Conservation (phyloP, 2,797 vertebrate species). For the Nannoperca australis region DNA sequence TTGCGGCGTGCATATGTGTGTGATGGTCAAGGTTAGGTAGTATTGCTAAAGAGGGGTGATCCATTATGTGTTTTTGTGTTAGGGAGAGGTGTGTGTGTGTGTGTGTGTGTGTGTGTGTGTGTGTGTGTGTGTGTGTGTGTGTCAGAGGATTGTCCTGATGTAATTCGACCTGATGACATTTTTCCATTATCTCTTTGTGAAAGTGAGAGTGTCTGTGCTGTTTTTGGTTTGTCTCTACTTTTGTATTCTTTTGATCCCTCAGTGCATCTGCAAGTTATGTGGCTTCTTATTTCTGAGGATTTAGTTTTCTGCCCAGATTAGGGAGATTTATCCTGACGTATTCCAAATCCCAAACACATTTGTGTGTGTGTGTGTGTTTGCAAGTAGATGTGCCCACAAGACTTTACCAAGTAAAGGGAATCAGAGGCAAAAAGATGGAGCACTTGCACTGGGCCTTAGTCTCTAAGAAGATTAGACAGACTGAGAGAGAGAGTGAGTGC, state of each 20-base stretch:
- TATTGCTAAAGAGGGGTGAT: conserved; percentile 79
- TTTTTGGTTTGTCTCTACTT: conserved; percentile 68
- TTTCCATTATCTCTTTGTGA: conserved; percentile 87
- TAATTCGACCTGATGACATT: conserved; percentile 91
- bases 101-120: conserved; percentile 33
- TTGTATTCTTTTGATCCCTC: conserved; percentile 82
- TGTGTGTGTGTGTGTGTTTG: conserved; percentile 20
- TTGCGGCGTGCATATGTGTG: conserved; percentile 58
- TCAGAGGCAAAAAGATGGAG: conserved; percentile 78
- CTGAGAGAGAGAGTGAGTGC: conserved; percentile 74
- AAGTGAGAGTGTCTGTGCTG: conserved; percentile 68
- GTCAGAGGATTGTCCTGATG: conserved; percentile 83
- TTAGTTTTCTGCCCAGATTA: conserved; percentile 79
- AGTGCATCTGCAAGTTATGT: conserved; percentile 55
- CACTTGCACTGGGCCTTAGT: conserved; percentile 85
- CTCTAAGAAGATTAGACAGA: conserved; percentile 91
- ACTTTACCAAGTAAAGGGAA: conserved; percentile 86
- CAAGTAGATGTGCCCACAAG: conserved; percentile 67
- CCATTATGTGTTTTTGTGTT: conserved; percentile 80
- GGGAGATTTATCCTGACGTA: conserved; percentile 82
- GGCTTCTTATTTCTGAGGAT: conserved; percentile 73
- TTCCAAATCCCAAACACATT: conserved; percentile 85
- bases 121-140: neutral
- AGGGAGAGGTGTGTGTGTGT: conserved; percentile 54
- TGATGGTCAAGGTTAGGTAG: conserved; percentile 81